A percentile compares a stretch with the other conserved stretches of the same genome.
Conservation (phyloP, 2,797 vertebrate genomes). For the Huso huso region DNA sequence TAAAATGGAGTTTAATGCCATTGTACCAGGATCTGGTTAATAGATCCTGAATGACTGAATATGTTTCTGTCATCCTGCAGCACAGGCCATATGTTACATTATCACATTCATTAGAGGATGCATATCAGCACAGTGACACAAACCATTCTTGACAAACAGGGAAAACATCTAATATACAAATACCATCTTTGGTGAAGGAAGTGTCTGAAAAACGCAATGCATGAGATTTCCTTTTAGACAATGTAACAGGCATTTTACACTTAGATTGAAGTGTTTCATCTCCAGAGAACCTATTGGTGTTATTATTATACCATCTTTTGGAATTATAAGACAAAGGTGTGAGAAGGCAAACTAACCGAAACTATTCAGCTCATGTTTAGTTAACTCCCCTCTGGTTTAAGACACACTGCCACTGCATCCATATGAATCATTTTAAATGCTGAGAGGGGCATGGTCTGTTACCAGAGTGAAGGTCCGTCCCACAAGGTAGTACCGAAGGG, state of each 20-base stretch:
- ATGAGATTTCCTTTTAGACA: slow-evolving; percentile 29
- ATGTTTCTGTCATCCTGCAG: slow-evolving; percentile 31
- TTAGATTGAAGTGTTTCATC: slow-evolving; percentile 25
- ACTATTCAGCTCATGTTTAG: slow-evolving; percentile 7
- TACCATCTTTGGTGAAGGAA: slow-evolving; percentile 33
- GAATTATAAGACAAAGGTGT: slow-evolving; percentile 20
- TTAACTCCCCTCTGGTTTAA: slow-evolving; percentile 19
- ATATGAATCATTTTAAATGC: too few species aligned
- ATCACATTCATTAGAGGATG: slow-evolving; percentile 37
- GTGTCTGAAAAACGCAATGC: slow-evolving; percentile 24
- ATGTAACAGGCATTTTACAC: slow-evolving; percentile 20
- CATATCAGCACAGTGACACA: slow-evolving; percentile 35
- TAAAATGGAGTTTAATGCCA: slow-evolving; percentile 34
- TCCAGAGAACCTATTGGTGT: slow-evolving; percentile 25
- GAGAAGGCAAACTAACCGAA: slow-evolving; percentile 19
- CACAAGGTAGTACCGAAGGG: too few species aligned
- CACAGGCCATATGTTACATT: slow-evolving; percentile 36
- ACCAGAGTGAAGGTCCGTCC: too few species aligned
- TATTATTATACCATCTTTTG: slow-evolving; percentile 25
- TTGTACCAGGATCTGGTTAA: slow-evolving; percentile 40
- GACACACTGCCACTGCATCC: not conserved
- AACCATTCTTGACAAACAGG: slow-evolving; percentile 42
- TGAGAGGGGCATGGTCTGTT: too few species aligned
- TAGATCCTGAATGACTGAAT: slow-evolving; percentile 38
- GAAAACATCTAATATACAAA: slow-evolving; percentile 33